Conservation (phyloP, 2,888 invertebrate species). For the Sepiola atlantica region DNA sequence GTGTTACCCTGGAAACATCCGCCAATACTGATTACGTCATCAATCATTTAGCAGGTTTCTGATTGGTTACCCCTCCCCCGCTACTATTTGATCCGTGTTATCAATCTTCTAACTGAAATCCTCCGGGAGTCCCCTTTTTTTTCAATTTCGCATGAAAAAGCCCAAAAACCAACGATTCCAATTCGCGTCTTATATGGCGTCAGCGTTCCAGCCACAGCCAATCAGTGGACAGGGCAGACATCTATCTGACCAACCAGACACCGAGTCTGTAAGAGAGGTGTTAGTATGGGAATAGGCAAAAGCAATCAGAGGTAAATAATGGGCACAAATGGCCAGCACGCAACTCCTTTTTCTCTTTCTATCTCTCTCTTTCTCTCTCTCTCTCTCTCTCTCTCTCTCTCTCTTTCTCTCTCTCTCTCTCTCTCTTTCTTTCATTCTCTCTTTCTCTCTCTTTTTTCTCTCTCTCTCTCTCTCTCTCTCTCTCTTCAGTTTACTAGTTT, state of each 20-base stretch:
- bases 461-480: background rate
- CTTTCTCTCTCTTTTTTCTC: too few relatives aligned
- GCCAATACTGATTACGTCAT: constrained; percentile 9
- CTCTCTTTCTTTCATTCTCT: too few relatives aligned
- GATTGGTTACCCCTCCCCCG: background rate
- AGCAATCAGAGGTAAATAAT: background rate
- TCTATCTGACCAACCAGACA: background rate
- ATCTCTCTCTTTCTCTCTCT: too few relatives aligned
- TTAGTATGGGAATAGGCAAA: background rate
- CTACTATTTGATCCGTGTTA: background rate
- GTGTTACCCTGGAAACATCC: constrained; percentile 6
- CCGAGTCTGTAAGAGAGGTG: background rate
- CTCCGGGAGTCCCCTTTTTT: background rate
- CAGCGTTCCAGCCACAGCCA: background rate
- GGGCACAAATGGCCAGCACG: background rate
- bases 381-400: too few relatives aligned
- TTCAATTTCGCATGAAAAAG: background rate
- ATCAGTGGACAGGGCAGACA: background rate
- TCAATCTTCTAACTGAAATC: background rate
- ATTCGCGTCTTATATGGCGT: background rate
- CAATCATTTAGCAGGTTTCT: background rate
- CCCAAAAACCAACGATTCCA: background rate
- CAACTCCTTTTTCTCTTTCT: background rate
- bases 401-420: background rate
- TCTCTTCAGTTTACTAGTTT: background rate